Base-by-base conservation (phyloP, 2,888 invertebrate genomes). In the Folsomia manolachei region DNA sequence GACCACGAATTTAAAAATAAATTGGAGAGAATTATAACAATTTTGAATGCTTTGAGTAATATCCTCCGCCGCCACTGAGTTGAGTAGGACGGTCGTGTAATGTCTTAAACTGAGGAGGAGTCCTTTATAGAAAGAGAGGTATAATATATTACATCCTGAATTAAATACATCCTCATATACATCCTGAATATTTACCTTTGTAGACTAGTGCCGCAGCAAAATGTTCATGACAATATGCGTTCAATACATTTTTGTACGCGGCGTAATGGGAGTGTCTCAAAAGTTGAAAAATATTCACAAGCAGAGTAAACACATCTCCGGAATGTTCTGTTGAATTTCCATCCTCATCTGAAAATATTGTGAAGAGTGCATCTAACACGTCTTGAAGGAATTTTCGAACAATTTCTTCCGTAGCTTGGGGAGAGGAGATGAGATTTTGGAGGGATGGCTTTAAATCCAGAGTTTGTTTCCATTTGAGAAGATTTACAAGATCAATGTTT, bases 131-230 rank as follows among this genome's bases (percentile, higher is more conserved):
- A n/a, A 71, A 27, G 9, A 25, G 53, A 52, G 39, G 53, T 21
- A 21, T 27, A 67, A 2, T 62, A 62, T 23, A n/a, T n/a, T n/a
- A n/a, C 19, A 53, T 53, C 19, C n/a, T 67, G 39, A 27, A n/a
- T n/a, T n/a, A 19, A 21, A 51, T 65, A 25, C 27, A 19, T 18
- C 18, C 27, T 51, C 21, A n/a, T 51, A n/a, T 53, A 24, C 19
- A n/a, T n/a, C n/a, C n/a, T n/a, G n/a, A n/a, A 27, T 63, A 14
- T 11, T 63, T 65, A 53, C 39, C n/a, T 23, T 94, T 95, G 85
- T 96, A 95, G 21, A 96, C 96, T 18, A 97, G 87, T 0, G 96
- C 94, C 0, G 95, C 95, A 0, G 96, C 94, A 85, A 97, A 97
- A 84, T 95, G 95, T 79, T 93, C 92, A 80, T 92, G 91, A 69